A percentile compares a stretch with the other conserved stretches of the same genome.
Evolutionary conservation across 1,140 invertebrate species (phyloP).

Genomic region (Zaprionus lachaisei): DNA sequence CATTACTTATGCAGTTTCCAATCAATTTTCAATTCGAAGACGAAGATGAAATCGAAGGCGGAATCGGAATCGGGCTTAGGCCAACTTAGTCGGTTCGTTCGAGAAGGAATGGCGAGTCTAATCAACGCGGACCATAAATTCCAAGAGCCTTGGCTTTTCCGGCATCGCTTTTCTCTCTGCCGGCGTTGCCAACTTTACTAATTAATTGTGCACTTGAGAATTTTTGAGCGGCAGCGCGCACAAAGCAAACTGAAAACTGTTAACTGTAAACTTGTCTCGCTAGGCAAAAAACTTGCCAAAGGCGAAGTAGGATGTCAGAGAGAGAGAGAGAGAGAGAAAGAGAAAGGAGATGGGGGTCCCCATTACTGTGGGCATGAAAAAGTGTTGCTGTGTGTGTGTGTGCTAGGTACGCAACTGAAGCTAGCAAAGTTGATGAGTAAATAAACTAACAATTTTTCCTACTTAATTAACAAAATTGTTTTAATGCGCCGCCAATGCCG

Average conservation of each 20-base stretch:
- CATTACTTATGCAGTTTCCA: constrained; percentile 76
- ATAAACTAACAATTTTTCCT: constrained; percentile 83
- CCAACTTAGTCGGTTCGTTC: constrained; percentile 48
- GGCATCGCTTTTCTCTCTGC: background rate
- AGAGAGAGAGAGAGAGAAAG: background rate
- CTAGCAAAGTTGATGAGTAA: constrained; percentile 80
- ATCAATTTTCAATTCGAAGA: constrained; percentile 72
- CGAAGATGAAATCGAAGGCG: constrained; percentile 25
- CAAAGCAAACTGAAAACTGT: constrained; percentile 65
- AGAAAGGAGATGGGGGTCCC: too few relatives aligned
- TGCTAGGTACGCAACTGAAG: constrained; percentile 32
- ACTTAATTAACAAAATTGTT: constrained; percentile 84
- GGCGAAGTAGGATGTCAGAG: background rate
- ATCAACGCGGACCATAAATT: constrained; percentile 72
- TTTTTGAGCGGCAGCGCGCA: constrained; percentile 60
- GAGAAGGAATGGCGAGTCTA: constrained; percentile 31
- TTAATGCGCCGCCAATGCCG: constrained; percentile 62
- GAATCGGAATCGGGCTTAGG: constrained; percentile 52
- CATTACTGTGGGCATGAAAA: constrained; percentile 9
- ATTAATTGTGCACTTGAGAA: constrained; percentile 83
- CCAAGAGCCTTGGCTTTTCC: constrained; percentile 31
- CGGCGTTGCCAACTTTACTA: constrained; percentile 67
- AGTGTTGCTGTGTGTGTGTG: constrained; percentile 20
- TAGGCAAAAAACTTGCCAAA: constrained; percentile 62
- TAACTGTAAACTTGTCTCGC: constrained; percentile 58